Base-by-base conservation (phyloP, 2,888 invertebrate species). In the Antheraea assamensis region DNA sequence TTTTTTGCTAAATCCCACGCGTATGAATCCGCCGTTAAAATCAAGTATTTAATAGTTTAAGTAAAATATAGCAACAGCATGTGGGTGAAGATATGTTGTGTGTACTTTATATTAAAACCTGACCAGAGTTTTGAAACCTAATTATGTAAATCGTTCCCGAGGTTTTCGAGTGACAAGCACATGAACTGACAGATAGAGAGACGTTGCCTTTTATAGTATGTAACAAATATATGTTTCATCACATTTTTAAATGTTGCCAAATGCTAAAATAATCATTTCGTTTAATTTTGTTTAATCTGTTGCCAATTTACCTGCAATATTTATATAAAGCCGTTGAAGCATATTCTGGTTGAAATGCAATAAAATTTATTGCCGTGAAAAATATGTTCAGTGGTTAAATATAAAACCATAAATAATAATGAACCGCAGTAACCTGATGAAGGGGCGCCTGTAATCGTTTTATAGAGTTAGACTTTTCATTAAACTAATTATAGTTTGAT, bases 311-410 rank as follows among this genome's bases (percentile, higher is more conserved):
- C 19, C n/a, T 68, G 21, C 10, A 21, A 31, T 35, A 35, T 68
- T 35, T 35, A 35, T 10, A 68, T 31, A 31, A 42, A 31, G 31
- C 31, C 17, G 7, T 66, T 5, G 2, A 30, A 30, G 10, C 5
- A 68, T 4, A 68, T n/a, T 66, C 3, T 68, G 7, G 68, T 68
- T 35, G 15, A 68, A 35, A 35, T 35, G 35, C 35, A 35, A 68
- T 68, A 35, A 68, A 31, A 35, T 68, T 68, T 35, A 68, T 68
- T 35, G n/a, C 19, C 21, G 3, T 68, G 13, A 68, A 21, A 35
- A 35, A 68, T 68, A 68, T n/a, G n/a, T 68, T 68, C 31, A 5
- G n/a, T 68, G 68, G 68, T 35, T 68, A 68, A 35, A 35, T 35
- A 68, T 5, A 31, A 68, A 68, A 35, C 35, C 35, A 35, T 35